Percentiles rank a stretch among this genome's conserved stretches.
phyloP scores from a whole-genome alignment of 2,113 vertebrate genomes.

The Prochilodus magdalenae region DNA sequence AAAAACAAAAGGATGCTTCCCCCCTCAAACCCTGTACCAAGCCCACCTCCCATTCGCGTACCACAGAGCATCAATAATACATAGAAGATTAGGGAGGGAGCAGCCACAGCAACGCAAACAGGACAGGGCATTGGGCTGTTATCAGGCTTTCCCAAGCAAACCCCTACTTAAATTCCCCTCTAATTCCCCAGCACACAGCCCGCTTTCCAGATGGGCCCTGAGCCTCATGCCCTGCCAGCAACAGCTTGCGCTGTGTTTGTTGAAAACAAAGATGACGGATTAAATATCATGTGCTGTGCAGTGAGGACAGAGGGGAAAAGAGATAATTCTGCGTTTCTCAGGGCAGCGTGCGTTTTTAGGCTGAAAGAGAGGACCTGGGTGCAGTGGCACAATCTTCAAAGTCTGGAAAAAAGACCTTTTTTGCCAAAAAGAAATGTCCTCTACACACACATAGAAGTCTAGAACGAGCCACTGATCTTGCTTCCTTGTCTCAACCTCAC shows the following conservation, averaged over 20 bases:
- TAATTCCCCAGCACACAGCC: conserved; percentile 77
- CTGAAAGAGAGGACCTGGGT: conserved; percentile 18
- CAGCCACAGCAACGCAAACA: conserved; percentile 49
- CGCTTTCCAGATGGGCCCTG: conserved; percentile 89
- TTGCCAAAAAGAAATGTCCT: not conserved
- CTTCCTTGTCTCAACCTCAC: not conserved
- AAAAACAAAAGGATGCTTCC: conserved; percentile 42
- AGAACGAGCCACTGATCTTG: not conserved
- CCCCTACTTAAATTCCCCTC: conserved; percentile 76
- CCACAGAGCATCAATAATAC: conserved; percentile 61
- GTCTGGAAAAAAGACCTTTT: not conserved
- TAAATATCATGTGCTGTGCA: conserved; percentile 85
- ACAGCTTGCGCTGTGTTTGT: conserved; percentile 89
- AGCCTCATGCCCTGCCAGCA: conserved; percentile 84
- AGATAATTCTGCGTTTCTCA: conserved; percentile 55
- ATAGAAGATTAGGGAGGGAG: conserved; percentile 57
- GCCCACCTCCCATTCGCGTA: conserved; percentile 15
- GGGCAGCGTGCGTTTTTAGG: conserved; percentile 25
- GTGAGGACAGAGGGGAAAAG: conserved; percentile 68
- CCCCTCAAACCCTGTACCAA: not conserved
- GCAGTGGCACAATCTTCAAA: conserved; percentile 6
- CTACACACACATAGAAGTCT: conserved; percentile 6
- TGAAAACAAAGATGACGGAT: conserved; percentile 93
- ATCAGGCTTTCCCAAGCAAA: conserved; percentile 64
- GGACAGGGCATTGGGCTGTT: conserved; percentile 52